Percentiles rank a stretch among this genome's conserved stretches.
These are phyloP conservation scores for Coendou prehensilis DNA, from an alignment of 2,797 vertebrate species.

Conservation along the genomic window DNA sequence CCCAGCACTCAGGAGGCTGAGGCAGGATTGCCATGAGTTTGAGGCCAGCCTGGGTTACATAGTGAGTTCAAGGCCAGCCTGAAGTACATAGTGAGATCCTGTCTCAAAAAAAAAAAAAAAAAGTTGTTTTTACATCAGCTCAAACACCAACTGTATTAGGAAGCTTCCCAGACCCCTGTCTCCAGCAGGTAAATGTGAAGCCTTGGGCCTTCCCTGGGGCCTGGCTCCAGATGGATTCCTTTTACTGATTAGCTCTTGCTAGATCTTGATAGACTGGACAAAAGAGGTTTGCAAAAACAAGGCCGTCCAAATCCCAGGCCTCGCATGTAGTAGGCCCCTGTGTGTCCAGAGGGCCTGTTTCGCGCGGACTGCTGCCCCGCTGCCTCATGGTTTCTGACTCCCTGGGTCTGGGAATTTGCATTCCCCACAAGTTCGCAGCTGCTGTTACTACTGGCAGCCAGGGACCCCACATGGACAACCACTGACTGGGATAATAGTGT, in stretches of 20 bases:
- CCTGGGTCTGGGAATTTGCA: neutral
- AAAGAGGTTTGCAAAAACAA: neutral
- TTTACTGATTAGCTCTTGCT: neutral
- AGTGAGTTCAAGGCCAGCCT: too few relatives aligned
- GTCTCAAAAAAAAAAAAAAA: neutral
- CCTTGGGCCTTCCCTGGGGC: neutral
- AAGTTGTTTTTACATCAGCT: neutral
- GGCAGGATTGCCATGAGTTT: neutral
- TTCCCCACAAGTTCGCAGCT: constrained; percentile 16
- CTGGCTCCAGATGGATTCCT: neutral
- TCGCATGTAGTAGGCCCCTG: neutral
- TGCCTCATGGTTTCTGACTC: neutral
- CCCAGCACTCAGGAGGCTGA: neutral
- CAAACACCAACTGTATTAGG: neutral
- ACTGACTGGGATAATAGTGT: neutral
- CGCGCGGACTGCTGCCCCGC: neutral
- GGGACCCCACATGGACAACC: neutral
- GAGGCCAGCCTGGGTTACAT: too few relatives aligned
- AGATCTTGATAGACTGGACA: neutral
- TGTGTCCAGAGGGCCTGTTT: neutral
- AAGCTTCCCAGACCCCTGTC: neutral
- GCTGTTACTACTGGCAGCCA: neutral
- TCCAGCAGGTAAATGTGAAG: neutral
- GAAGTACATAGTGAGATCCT: neutral
- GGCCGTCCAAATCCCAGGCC: neutral